These are phyloP conservation scores for Onychostruthus taczanowskii DNA, from an alignment of 2,113 vertebrate species.

Conservation along the genomic window DNA sequence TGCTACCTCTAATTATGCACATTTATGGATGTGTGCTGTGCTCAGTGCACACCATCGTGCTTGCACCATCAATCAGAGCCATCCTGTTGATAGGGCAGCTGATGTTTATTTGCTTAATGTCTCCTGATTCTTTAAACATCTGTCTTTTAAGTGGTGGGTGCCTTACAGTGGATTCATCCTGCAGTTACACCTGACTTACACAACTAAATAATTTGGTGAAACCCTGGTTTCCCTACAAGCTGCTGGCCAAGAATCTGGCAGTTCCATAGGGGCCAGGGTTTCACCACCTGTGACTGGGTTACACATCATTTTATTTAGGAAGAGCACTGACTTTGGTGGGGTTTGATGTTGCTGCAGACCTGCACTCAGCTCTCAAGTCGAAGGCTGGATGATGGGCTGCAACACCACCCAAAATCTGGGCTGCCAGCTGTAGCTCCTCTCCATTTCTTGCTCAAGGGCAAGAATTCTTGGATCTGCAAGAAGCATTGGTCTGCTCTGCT, in stretches of 20 bases:
- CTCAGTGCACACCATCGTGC: not conserved
- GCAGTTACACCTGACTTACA: not conserved
- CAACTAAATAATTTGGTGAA: not conserved
- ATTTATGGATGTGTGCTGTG: not conserved
- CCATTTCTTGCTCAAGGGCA: not conserved
- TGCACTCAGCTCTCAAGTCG: not conserved
- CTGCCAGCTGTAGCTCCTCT: not conserved
- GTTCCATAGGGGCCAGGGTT: not conserved
- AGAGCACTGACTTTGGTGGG: not conserved
- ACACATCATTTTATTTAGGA: not conserved
- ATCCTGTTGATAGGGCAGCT: conserved; percentile 45
- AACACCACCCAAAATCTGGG: not conserved
- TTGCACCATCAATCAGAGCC: conserved; percentile 26
- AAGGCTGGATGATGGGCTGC: not conserved
- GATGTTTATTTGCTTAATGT: not conserved
- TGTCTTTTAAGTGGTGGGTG: conserved; percentile 6
- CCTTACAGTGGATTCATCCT: not conserved
- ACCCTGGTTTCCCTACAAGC: not conserved
- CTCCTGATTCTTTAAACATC: conserved; percentile 16
- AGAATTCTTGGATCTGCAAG: not conserved
- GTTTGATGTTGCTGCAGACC: not conserved
- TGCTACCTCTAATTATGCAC: conserved; percentile 16
- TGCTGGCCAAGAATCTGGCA: not conserved
- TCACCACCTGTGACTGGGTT: not conserved
- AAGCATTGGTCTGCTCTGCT: not conserved